Evolutionary conservation across 2,888 invertebrate species (phyloP).

Genomic region (Iselma pallidipennis): DNA sequence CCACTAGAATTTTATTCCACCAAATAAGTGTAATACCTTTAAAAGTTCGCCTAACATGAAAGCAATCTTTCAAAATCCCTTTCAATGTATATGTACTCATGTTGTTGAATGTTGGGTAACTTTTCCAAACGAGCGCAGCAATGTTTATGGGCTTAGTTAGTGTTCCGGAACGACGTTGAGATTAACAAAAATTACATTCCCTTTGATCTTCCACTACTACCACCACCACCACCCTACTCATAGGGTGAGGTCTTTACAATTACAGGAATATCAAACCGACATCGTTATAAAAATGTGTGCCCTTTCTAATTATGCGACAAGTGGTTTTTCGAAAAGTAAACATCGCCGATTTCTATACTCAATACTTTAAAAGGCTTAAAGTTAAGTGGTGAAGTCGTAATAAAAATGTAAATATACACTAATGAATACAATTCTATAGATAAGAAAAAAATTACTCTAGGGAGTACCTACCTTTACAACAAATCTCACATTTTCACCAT

Average conservation of each 20-base stretch:
- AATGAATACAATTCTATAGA: no score
- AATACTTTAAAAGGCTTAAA: slow-evolving; percentile 16
- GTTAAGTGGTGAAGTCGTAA: neutral
- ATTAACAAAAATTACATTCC: slow-evolving; percentile 3
- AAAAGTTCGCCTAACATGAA: neutral
- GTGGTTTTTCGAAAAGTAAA: slow-evolving; percentile 37
- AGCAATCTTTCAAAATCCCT: neutral
- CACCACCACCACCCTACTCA: slow-evolving; percentile 29
- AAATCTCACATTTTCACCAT: neutral
- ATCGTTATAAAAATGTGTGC: slow-evolving; percentile 34
- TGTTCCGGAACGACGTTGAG: neutral
- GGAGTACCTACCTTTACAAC: neutral
- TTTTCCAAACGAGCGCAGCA: neutral
- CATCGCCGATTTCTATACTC: slow-evolving; percentile 43
- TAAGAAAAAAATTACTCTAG: no score
- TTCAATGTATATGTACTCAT: neutral
- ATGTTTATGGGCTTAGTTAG: slow-evolving; percentile 2
- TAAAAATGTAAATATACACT: no score
- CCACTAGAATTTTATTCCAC: no score
- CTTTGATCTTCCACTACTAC: slow-evolving; percentile 23
- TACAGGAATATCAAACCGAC: slow-evolving; percentile 36
- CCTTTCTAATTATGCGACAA: slow-evolving; percentile 46
- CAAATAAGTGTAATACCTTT: neutral
- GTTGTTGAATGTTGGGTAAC: neutral
- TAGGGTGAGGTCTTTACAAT: neutral